Evolutionary conservation across 2,113 vertebrate species (phyloP), one percentile per base, ranked within the genome.

Genomic region (Megaptera novaeangliae): DNA sequence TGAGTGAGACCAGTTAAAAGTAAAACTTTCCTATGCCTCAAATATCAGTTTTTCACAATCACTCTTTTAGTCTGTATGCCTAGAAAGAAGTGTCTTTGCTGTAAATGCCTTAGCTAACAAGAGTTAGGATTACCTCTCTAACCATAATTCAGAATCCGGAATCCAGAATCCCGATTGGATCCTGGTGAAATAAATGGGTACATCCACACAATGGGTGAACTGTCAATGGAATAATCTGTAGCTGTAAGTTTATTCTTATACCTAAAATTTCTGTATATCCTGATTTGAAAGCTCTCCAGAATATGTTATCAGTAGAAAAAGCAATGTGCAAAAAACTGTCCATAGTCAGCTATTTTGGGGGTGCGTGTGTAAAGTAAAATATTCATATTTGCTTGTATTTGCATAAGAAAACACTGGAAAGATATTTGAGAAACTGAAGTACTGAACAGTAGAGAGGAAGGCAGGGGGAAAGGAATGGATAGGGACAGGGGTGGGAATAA

Each of bases 1-100:
- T 68, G 44, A 57, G 20, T n/a, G 78, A 89, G 82, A 34, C 69
- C 64, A 91, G 61, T 88, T 88, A 41, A 95, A 97, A 94, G 72
- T 11, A 92, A 87, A 88, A 78, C 34, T 63, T 88, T 68, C 27
- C 36, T 66, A 11, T 36, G 55, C 59, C 41, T 95, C 61, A 64
- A 61, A 80, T 36, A 93, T 55, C 72, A 92, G 3, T 66, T 93
- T 95, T 91, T 59, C 21, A 59, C 25, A 18, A 81, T 82, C 55
- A 86, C 13, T n/a, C 11, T 87, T 94, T 69, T 64, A 78, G 71
- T 91, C 71, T 63, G 5, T 71, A 23, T 88, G 31, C 14, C 44
- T 44, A 20, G 61, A 93, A 95, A 85, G 49, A 91, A 84, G 46
- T 36, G 36, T 17, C 49, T 77, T 75, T 71, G 36, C 55, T 75